Evolutionary conservation across 2,888 invertebrate species (phyloP).

Genomic region (Drosophila ustulata): DNA sequence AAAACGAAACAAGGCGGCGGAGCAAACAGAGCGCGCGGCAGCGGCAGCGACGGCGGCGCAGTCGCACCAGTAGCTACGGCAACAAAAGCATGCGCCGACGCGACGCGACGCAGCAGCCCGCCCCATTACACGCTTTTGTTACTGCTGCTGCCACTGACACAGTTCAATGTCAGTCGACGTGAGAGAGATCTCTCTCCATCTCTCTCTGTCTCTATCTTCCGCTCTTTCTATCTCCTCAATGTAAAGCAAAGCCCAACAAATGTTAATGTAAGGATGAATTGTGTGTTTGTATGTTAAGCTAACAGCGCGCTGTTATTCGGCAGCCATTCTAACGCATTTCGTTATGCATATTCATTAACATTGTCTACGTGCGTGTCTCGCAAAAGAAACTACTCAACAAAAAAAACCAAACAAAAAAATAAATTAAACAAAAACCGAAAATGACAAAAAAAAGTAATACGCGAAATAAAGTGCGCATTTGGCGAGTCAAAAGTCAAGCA

Average conservation of each 20-base stretch:
- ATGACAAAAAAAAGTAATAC: conserved; percentile 14
- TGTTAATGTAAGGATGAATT: conserved; percentile 45
- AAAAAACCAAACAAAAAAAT: not conserved
- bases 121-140: conserved; percentile 61
- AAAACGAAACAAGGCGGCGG: conserved; percentile 25
- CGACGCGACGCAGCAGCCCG: conserved; percentile 53
- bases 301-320: conserved; percentile 37
- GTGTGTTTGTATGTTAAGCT: conserved; percentile 6
- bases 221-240: not conserved
- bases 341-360: conserved; percentile 12
- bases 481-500: conserved; percentile 57
- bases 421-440: not conserved
- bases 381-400: conserved; percentile 1
- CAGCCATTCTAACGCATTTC: conserved; percentile 20
- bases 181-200: conserved; percentile 19
- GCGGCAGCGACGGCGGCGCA: conserved; percentile 48
- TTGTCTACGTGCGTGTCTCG: conserved; percentile 3
- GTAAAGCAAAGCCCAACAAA: conserved; percentile 25
- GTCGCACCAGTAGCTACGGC: conserved; percentile 37
- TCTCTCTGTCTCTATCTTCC: not conserved
- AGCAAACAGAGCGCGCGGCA: conserved; percentile 44
- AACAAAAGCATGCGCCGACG: conserved; percentile 36
- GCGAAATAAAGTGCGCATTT: conserved; percentile 48
- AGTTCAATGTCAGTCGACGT: conserved; percentile 66
- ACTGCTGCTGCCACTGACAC: conserved; percentile 66